Conservation (phyloP, 1,140 invertebrate species). For the Prorops nasuta region DNA sequence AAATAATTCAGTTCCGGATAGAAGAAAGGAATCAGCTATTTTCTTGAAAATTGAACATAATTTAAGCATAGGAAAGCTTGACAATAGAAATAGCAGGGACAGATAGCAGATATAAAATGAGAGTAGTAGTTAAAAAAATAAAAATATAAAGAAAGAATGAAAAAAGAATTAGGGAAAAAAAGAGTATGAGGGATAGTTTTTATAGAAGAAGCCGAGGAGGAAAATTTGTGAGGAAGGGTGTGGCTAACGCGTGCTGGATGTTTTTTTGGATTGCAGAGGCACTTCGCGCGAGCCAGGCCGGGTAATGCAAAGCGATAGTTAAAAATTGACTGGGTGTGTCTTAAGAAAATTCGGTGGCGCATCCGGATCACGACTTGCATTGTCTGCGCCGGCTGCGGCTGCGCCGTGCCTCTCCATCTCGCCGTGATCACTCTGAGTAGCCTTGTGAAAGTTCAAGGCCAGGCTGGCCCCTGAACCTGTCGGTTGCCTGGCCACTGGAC, state of each 20-base stretch:
- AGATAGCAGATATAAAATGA: conserved; percentile 9
- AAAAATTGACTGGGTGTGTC: conserved; percentile 46
- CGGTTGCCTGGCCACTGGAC: too few species aligned
- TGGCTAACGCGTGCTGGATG: conserved; percentile 55
- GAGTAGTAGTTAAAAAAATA: conserved; percentile 14
- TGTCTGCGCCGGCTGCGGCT: conserved; percentile 58
- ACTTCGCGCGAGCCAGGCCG: conserved; percentile 57
- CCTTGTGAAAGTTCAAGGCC: not conserved
- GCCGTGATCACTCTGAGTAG: not conserved
- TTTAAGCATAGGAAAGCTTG: too few species aligned
- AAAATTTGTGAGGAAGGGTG: conserved; percentile 1
- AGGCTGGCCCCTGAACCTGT: not conserved
- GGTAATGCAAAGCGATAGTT: conserved; percentile 56
- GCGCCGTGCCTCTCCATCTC: conserved; percentile 53
- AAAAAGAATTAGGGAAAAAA: conserved; percentile 25
- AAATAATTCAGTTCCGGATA: conserved; percentile 11
- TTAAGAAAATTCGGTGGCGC: conserved; percentile 48
- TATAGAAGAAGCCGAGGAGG: not conserved
- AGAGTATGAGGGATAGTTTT: too few species aligned
- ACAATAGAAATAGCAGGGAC: too few species aligned
- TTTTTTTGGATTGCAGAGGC: conserved; percentile 59
- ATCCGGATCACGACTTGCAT: conserved; percentile 49
- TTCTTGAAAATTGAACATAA: too few species aligned
- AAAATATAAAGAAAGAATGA: conserved; percentile 29
- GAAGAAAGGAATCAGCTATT: conserved; percentile 23